These are phyloP conservation scores for Lanistes nyassanus DNA, from an alignment of 1,140 invertebrate genomes.

Conservation along the genomic window DNA sequence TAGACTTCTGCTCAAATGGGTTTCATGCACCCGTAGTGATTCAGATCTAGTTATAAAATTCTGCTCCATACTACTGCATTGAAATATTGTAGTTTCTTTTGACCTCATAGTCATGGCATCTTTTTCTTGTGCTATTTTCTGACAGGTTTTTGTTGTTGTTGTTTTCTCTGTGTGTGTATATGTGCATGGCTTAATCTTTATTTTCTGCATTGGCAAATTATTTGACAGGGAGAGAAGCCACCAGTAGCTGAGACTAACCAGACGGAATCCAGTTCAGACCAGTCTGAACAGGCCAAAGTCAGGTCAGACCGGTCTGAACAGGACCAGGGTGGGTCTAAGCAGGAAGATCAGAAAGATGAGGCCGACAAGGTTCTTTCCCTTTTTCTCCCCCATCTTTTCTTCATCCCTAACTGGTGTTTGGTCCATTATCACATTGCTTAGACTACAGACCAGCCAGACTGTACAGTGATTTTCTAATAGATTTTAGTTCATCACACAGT, in stretches of 20 bases:
- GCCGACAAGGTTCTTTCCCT: no score
- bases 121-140: background rate
- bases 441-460: no score
- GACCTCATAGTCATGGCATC: background rate
- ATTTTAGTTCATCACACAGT: no score
- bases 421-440: no score
- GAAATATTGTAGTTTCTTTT: no score
- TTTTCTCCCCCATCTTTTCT: no score
- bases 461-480: no score
- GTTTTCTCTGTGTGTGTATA: background rate
- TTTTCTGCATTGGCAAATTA: background rate
- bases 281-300: constrained; percentile 27
- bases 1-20: no score
- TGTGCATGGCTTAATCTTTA: background rate
- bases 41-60: no score
- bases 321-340: constrained; percentile 24
- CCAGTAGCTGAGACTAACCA: constrained; percentile 21
- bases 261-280: constrained; percentile 18
- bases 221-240: constrained; percentile 13
- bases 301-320: constrained; percentile 26
- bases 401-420: no score
- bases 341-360: constrained; percentile 3
- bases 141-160: background rate
- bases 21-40: no score
- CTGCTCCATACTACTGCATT: no score